These are phyloP conservation scores for Acromyrmex echinatior DNA, from an alignment of 1,140 invertebrate species.

Conservation along the genomic window DNA sequence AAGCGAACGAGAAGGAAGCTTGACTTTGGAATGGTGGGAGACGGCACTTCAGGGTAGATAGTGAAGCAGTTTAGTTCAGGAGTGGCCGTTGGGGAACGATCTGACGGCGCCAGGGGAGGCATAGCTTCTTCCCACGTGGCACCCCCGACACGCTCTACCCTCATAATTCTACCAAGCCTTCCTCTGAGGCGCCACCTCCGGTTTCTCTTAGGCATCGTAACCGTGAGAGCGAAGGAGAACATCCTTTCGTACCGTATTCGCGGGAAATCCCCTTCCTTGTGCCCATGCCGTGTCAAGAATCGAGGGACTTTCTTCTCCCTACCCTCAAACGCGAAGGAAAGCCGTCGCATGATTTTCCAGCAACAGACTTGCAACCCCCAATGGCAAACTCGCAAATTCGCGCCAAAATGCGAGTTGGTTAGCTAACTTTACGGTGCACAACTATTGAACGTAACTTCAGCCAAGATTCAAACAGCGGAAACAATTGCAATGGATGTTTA, in stretches of 20 bases:
- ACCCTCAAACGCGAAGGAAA: constrained; percentile 43
- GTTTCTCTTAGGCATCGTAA: constrained; percentile 61
- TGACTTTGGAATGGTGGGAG: constrained; percentile 61
- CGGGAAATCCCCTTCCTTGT: constrained; percentile 36
- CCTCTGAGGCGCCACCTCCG: constrained; percentile 69
- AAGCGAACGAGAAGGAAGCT: constrained; percentile 56
- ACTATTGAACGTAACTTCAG: neutral
- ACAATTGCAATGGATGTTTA: neutral
- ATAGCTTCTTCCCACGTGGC: constrained; percentile 85
- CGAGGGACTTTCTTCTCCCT: constrained; percentile 46
- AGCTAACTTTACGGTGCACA: constrained; percentile 11
- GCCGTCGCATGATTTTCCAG: constrained; percentile 72
- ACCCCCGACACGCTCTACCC: constrained; percentile 81
- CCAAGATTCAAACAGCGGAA: constrained; percentile 1
- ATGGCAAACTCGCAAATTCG: constrained; percentile 14
- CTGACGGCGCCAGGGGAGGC: constrained; percentile 83
- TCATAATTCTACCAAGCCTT: constrained; percentile 81
- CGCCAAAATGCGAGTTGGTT: neutral
- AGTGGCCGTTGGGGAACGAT: constrained; percentile 86
- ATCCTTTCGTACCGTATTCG: constrained; percentile 26
- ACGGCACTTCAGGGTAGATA: constrained; percentile 74
- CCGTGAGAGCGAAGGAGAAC: constrained; percentile 58
- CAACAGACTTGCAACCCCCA: constrained; percentile 43
- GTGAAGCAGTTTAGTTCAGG: constrained; percentile 83
- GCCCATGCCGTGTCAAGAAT: constrained; percentile 49